These are phyloP conservation scores for Brachypterus glaber DNA, from an alignment of 2,888 invertebrate genomes.

Conservation along the genomic window DNA sequence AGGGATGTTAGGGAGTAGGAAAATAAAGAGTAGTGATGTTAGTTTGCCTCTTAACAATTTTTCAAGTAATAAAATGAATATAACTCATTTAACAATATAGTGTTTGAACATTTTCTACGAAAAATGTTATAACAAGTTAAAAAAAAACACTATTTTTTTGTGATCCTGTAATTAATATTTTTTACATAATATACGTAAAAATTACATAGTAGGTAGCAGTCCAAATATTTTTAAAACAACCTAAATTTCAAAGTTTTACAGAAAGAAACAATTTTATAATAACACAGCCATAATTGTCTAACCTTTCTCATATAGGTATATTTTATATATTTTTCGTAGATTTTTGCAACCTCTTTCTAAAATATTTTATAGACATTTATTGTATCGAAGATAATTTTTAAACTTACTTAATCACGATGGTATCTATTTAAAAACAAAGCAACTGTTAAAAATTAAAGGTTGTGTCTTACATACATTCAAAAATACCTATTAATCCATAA, in stretches of 20 bases:
- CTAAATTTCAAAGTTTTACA: slow-evolving; percentile 12
- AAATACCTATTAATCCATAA: no score
- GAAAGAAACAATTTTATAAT: slow-evolving; percentile 18
- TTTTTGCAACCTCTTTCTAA: not conserved
- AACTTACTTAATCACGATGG: slow-evolving; percentile 10
- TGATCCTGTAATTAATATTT: slow-evolving; percentile 10
- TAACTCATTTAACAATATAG: no score
- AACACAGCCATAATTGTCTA: slow-evolving; percentile 37
- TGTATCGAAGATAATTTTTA: no score
- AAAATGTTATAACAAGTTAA: no score
- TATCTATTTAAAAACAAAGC: slow-evolving; percentile 12
- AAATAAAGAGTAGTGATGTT: no score
- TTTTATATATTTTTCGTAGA: slow-evolving; percentile 1
- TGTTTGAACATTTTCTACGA: no score
- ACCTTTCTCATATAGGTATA: slow-evolving; percentile 23
- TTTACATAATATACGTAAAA: slow-evolving; percentile 13
- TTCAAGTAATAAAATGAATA: no score
- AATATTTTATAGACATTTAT: slow-evolving; percentile 15
- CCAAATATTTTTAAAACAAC: slow-evolving; percentile 16
- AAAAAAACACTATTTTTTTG: slow-evolving; percentile 10
- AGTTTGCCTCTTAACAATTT: no score
- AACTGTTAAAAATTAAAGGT: no score
- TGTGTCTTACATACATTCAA: no score
- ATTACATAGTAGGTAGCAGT: slow-evolving; percentile 13
- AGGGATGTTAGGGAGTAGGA: no score